Evolutionary conservation across 2,797 vertebrate genomes (phyloP), one percentile per base, ranked within the genome.

Genomic region (Hafferia zeledoni): DNA sequence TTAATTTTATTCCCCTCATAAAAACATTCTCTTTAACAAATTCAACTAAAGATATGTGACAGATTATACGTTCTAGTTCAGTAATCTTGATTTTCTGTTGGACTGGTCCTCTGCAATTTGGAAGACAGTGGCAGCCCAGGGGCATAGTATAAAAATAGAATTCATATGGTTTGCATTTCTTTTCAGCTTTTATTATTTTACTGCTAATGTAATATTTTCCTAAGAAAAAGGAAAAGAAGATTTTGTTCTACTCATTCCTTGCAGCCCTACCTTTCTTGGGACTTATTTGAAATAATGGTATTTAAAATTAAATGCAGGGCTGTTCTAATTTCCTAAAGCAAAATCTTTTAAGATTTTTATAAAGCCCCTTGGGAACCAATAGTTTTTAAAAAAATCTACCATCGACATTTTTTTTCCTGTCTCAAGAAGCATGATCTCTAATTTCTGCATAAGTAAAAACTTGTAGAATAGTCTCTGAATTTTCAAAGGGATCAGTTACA

Each of bases 311-410:
- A 82, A 90, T 89, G n/a, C 39, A 84, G 16, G 27, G 7, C 33
- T 93, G 56, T 39, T 89, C 60, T 92, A 83, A 96, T 95, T 96
- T 96, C 52, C 69, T 82, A 89, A 77, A 86, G 22, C 12, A 95
- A 95, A 97, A 72, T 88, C 31, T 70, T 85, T 87, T 90, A 87
- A 81, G 47, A 30, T 59, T 80, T 91, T 93, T 74, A 10, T 81
- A 90, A 93, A 87, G 18, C 7, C 64, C 27, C 37, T 37, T 53
- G 75, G 25, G 77, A 94, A 50, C 6, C 25, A 37, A 90, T 30
- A 80, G 41, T 56, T 17, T 43, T 43, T 17, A 17, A 41, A 89
- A 79, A 90, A 87, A 35, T 67, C 55, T 69, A 23, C 39, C 17
- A 72, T 37, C 35, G 41, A 60, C 35, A 47, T 43, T 25, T 67